These are phyloP conservation scores for Chloromyia formosa DNA, from an alignment of 2,888 invertebrate species.

Conservation along the genomic window DNA sequence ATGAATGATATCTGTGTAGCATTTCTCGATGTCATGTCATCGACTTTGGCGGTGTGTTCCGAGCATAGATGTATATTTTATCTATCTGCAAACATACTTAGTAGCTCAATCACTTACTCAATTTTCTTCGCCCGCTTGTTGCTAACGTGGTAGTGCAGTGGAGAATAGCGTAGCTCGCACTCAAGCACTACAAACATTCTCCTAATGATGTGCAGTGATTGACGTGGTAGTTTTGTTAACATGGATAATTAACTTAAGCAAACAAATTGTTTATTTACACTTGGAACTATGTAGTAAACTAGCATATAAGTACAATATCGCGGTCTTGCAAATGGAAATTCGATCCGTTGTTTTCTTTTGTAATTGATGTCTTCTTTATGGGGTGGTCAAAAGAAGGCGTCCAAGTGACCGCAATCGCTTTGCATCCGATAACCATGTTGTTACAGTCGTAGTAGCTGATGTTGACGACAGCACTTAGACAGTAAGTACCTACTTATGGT, in stretches of 20 bases:
- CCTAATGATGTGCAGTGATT: constrained; percentile 38
- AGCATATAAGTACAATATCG: too few relatives aligned
- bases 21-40: not conserved
- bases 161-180: too few relatives aligned
- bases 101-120: not conserved
- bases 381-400: not conserved
- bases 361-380: constrained; percentile 35
- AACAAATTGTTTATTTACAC: constrained; percentile 36
- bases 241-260: constrained; percentile 37
- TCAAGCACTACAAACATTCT: constrained; percentile 9
- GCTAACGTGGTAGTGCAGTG: too few relatives aligned
- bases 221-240: constrained; percentile 34
- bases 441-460: too few relatives aligned
- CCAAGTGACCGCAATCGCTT: constrained; percentile 30
- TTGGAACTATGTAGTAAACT: too few relatives aligned
- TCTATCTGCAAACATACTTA: not conserved
- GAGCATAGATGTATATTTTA: too few relatives aligned
- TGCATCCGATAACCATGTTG: constrained; percentile 1
- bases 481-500: too few relatives aligned
- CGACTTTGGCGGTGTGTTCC: not conserved
- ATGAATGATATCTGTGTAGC: too few relatives aligned
- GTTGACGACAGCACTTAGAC: too few relatives aligned
- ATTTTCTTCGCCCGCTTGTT: not conserved
- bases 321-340: constrained; percentile 3
- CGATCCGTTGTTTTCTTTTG: constrained; percentile 36